Percentiles rank a stretch among this genome's conserved stretches.
Conservation (phyloP, 2,113 vertebrate species). For the Corydoras sp. region DNA sequence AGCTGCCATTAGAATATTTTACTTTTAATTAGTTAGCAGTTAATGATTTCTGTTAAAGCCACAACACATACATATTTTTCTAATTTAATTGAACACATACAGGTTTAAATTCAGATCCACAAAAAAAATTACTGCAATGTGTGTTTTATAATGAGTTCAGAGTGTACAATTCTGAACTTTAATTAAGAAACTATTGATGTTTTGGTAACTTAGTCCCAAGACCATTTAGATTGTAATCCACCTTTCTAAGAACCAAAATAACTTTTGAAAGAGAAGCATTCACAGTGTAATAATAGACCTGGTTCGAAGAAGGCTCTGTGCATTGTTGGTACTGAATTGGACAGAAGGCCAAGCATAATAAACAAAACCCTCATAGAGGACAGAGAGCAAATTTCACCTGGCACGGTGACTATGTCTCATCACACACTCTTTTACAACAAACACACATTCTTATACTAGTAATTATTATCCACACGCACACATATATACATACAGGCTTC, state of each 20-base stretch:
- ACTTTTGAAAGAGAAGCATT: conserved; percentile 18
- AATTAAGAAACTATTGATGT: no score
- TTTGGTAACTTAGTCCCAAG: no score
- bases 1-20: no score
- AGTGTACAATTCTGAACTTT: no score
- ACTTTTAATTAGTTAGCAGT: no score
- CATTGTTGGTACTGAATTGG: conserved; percentile 37
- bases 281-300: conserved; percentile 11
- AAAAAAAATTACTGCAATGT: no score
- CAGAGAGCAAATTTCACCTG: conserved; percentile 27
- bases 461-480: not conserved
- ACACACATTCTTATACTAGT: not conserved
- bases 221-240: no score
- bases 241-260: conserved; percentile 7
- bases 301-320: conserved; percentile 27
- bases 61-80: no score
- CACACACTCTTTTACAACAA: not conserved
- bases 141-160: no score
- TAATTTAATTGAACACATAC: no score
- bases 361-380: conserved; percentile 22
- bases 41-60: no score
- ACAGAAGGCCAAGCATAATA: conserved; percentile 35
- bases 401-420: conserved; percentile 5
- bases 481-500: not conserved
- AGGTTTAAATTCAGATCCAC: no score